Evolutionary conservation across 2,888 invertebrate species (phyloP), one percentile per base, ranked within the genome.

Genomic region (Troides helena): DNA sequence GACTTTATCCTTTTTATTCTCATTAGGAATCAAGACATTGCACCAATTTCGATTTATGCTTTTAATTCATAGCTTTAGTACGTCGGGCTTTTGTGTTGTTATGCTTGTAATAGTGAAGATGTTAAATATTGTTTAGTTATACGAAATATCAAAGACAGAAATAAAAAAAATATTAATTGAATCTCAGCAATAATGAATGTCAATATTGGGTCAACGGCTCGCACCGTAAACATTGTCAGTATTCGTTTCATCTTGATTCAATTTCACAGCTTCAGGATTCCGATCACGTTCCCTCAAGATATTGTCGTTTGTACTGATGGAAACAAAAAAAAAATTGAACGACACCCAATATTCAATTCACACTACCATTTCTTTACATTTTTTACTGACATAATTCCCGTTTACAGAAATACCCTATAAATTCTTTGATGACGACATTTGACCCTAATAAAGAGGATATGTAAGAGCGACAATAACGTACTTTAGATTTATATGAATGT

Each of bases 231-330:
- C 8, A 57, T 23, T 57, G 57, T n/a, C 57, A 57, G 21, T 57
- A 18, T 57, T 57, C 57, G 57, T 23, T 57, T 12, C 21, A 8
- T 57, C 57, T n/a, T 57, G 21, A 57, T 57, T 57, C 57, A 57
- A 57, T 57, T 57, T 57, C 57, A 57, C 57, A 57, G 17, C 30
- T 50, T 8, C 53, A 53, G 17, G 23, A 63, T 30, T 30, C 63
- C 23, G 25, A 53, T 53, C 50, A 63, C 63, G 63, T 63, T 53
- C 63, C 21, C 30, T 53, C 30, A 63, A 50, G 18, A 63, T 53
- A 30, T 63, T 63, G 50, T 63, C 23, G 53, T 25, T 63, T 30
- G 63, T 53, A 17, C n/a, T 53, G 53, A 63, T 6, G 25, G 53
- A 63, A 14, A 50, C 53, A 30, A 12, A 50, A 50, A 53, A 62